Evolutionary conservation across 1,140 invertebrate species (phyloP), one percentile per base, ranked within the genome.

Genomic region (Halictus rubicundus): DNA sequence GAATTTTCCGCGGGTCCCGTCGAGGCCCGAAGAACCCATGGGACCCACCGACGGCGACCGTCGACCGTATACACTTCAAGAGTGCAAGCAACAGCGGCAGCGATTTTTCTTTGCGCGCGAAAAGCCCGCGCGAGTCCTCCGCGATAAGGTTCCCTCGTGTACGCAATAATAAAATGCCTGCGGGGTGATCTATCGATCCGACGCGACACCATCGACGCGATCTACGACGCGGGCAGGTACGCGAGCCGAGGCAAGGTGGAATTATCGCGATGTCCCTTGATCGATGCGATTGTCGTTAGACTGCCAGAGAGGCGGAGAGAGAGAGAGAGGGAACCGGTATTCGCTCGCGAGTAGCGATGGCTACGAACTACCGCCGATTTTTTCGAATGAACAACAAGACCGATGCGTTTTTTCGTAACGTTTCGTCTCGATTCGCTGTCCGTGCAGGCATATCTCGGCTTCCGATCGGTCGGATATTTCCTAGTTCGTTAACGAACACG

Each of bases 241-340:
- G 66, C 78, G 75, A 60, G 32, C 68, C 66, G 63, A 78, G 71
- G 81, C 76, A 89, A 86, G 87, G 82, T 88, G 83, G 89, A 92
- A 91, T 91, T 92, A 92, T 90, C 90, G 84, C 85, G 89, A 90
- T 91, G 91, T 90, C 87, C 83, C 88, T 89, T 92, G 92, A 92
- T 92, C 89, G 92, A 92, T 92, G 89, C 86, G 92, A 91, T 91
- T 89, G 90, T 92, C 90, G 90, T 92, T 92, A 90, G 91, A 92
- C 88, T 87, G 88, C 88, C 89, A 49, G 23, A 66, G 39, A 66
- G 37, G 39, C 32, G n/a, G 37, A 39, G 61, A 39, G 27, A 87
- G 81, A 88, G 82, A 87, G 72, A 80, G 75, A 65, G 60, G 72
- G 80, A 91, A 92, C 91, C 91, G 90, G 90, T 92, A 90, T 90